Base-by-base conservation (phyloP, 2,888 invertebrate species). In the Caenorhabditis wallacei region DNA sequence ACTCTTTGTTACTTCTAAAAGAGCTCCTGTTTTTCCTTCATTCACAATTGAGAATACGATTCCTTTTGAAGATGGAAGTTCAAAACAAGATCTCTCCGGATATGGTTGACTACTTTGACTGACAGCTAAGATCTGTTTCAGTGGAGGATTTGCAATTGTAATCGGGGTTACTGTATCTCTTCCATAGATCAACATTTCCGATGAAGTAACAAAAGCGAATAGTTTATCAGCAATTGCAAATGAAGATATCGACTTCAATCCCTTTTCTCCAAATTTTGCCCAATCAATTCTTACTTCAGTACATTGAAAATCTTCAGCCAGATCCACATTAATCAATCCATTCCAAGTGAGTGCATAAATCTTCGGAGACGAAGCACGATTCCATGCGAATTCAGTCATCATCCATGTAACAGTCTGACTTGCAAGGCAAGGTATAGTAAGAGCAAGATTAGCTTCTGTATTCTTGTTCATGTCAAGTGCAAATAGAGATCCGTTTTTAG, bases 261-360 rank as follows among this genome's bases (percentile, higher is more conserved):
- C 91, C 16, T 87, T 88, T 20, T 91, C 90, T 57, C 90, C 90
- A 61, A 91, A 91, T 71, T 90, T 88, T 46, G 82, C 79, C 90
- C 90, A 91, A 53, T 91, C 89, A 18, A 91, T 90, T 46, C 86
- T 80, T 20, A 89, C 85, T 74, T 91, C 90, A 35, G 88, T 84
- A 53, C 91, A 91, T 64, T 89, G 88, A 54, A 66, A 80, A 22
- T 84, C 85, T 53, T 85, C 87, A n/a, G 76, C 84, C 1, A 85
- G 51, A 68, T 85, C 87, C 51, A 86, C 84, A 43, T 61, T 82
- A 2, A 82, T 81, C 61, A 86, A 22, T 35, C 91, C 91, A 64
- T 91, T 91, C 91, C 90, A 91, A 1, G 91, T 91, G 2, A 91
- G 80, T 0, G 91, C 91, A 68, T 90, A 91, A 35, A 91, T 87